These are phyloP conservation scores for Drosophila repleta DNA, from an alignment of 1,140 invertebrate genomes.

Conservation along the genomic window DNA sequence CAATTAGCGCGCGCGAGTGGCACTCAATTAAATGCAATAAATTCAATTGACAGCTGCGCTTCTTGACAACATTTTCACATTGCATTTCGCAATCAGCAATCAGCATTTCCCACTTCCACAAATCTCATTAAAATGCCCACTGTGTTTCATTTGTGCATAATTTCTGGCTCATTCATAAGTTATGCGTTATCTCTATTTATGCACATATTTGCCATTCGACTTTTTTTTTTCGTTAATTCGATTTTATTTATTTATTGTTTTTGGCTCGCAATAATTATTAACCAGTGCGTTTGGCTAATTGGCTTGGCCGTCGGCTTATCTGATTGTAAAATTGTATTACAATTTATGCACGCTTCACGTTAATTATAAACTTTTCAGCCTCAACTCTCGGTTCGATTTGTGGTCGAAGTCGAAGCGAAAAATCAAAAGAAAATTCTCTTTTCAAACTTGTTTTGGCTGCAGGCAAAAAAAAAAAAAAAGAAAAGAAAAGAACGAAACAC, in stretches of 20 bases:
- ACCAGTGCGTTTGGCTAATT: constrained; percentile 58
- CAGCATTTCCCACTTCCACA: not conserved
- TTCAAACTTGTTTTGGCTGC: constrained; percentile 26
- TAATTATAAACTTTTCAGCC: constrained; percentile 51
- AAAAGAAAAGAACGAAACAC: constrained; percentile 24
- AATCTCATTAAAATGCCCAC: constrained; percentile 26
- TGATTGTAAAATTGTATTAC: constrained; percentile 46
- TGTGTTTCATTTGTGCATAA: constrained; percentile 42
- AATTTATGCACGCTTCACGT: constrained; percentile 38
- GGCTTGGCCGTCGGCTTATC: constrained; percentile 63
- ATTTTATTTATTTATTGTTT: constrained; percentile 6
- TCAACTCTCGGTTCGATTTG: constrained; percentile 13
- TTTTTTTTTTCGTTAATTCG: constrained; percentile 8
- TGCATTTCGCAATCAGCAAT: not conserved
- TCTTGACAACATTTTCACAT: constrained; percentile 23
- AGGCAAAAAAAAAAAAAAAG: constrained; percentile 19
- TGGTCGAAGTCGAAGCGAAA: constrained; percentile 7
- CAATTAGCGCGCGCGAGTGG: constrained; percentile 71
- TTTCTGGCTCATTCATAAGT: constrained; percentile 61
- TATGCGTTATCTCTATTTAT: constrained; percentile 66
- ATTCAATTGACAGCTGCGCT: constrained; percentile 73
- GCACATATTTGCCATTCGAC: constrained; percentile 56
- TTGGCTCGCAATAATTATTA: constrained; percentile 46
- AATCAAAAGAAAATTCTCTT: constrained; percentile 35
- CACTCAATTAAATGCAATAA: constrained; percentile 76